These are phyloP conservation scores for Passer montanus DNA, from an alignment of 2,113 vertebrate species.

Conservation along the genomic window DNA sequence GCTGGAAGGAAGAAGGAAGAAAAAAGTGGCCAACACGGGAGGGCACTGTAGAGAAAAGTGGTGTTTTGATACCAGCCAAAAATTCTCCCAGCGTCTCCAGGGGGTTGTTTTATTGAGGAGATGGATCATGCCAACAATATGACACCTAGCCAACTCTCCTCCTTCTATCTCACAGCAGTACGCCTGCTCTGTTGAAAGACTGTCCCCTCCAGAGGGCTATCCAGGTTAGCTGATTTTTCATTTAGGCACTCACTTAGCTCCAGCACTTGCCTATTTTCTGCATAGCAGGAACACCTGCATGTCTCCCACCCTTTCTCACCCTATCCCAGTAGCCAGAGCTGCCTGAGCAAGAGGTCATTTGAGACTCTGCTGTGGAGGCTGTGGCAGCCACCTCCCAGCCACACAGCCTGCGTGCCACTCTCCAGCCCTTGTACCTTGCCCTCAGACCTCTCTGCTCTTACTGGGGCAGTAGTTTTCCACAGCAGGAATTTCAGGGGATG, in stretches of 20 bases:
- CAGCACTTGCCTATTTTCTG: not conserved
- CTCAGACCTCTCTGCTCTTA: not conserved
- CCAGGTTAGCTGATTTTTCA: not conserved
- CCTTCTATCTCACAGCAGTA: not conserved
- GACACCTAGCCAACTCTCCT: not conserved
- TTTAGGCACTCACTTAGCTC: no score
- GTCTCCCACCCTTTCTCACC: not conserved
- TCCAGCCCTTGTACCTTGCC: not conserved
- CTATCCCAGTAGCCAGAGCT: not conserved
- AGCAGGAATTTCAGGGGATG: not conserved
- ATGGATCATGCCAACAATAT: not conserved
- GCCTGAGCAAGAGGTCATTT: not conserved
- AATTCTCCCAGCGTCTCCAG: not conserved
- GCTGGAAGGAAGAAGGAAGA: not conserved
- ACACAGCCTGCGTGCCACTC: rapidly evolving
- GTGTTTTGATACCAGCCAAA: not conserved
- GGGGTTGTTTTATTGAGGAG: not conserved
- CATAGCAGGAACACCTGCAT: not conserved
- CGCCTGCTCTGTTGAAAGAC: not conserved
- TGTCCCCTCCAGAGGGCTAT: not conserved
- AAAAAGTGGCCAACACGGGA: not conserved
- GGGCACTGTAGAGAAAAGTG: not conserved
- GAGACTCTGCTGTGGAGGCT: not conserved
- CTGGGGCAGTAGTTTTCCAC: not conserved
- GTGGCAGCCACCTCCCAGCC: not conserved